Percentiles rank a stretch among this genome's conserved stretches.
These are phyloP conservation scores for Melanogrammus aeglefinus DNA, from an alignment of 2,797 vertebrate genomes.

Conservation along the genomic window DNA sequence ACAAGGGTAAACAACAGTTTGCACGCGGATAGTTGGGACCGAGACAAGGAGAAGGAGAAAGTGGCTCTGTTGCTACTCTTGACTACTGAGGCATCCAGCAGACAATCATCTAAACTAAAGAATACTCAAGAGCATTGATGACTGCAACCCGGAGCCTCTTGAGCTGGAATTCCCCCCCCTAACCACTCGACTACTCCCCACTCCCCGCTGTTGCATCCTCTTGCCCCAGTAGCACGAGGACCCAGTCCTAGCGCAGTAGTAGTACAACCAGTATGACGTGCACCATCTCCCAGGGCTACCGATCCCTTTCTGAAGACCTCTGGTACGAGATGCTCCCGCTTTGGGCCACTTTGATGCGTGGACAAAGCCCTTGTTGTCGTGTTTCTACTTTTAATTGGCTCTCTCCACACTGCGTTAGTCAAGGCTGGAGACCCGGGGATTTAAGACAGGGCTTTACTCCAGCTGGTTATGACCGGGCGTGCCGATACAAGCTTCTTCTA, in stretches of 20 bases:
- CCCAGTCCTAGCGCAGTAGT: neutral
- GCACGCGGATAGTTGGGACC: neutral
- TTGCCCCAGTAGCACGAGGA: neutral
- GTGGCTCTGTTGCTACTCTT: neutral
- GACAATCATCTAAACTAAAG: neutral
- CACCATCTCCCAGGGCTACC: neutral
- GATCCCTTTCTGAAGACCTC: neutral
- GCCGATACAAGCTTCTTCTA: neutral
- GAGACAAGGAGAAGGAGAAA: neutral
- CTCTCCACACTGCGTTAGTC: neutral
- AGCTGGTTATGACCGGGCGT: neutral
- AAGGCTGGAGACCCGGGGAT: neutral
- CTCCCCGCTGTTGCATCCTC: too few relatives aligned
- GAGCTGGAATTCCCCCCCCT: too few relatives aligned
- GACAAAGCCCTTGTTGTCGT: neutral
- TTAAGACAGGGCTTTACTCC: neutral
- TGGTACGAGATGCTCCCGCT: neutral
- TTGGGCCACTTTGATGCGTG: neutral
- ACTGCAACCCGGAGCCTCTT: too few relatives aligned
- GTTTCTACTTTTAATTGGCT: neutral
- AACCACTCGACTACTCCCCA: too few relatives aligned
- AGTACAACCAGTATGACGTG: neutral
- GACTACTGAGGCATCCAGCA: neutral
- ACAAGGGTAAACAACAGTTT: neutral
- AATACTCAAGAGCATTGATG: neutral